These are phyloP conservation scores for Tachina fera DNA, from an alignment of 2,888 invertebrate species.

Conservation along the genomic window DNA sequence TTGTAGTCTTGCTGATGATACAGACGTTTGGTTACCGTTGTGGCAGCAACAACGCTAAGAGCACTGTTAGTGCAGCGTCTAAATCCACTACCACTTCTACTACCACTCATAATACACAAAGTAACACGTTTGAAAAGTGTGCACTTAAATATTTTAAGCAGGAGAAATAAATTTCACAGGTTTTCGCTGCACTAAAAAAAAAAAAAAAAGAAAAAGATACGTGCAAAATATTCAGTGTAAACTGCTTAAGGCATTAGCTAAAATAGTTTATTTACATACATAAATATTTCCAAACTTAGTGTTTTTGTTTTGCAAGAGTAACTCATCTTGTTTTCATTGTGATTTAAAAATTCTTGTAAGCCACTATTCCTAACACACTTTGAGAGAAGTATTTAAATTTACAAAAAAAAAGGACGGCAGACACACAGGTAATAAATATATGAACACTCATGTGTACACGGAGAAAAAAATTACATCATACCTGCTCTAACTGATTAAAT, in stretches of 20 bases:
- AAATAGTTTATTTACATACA: constrained; percentile 49
- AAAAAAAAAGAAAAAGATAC: not conserved
- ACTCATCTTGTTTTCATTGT: constrained; percentile 9
- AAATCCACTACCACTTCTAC: constrained; percentile 15
- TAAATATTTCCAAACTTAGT: not conserved
- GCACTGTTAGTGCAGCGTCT: constrained; percentile 1
- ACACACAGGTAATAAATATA: not conserved
- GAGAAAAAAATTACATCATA: no score
- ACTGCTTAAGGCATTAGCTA: constrained; percentile 62
- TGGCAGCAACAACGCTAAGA: constrained; percentile 18
- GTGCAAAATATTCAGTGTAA: constrained; percentile 56
- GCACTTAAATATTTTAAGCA: constrained; percentile 10
- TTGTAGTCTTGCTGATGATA: constrained; percentile 12
- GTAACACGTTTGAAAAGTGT: constrained; percentile 11
- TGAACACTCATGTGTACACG: not conserved
- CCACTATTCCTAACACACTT: not conserved
- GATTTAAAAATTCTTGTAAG: constrained; percentile 8
- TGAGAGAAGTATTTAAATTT: not conserved
- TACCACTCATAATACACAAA: constrained; percentile 4
- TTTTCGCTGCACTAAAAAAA: not conserved
- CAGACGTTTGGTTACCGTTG: constrained; percentile 15
- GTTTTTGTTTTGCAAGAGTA: not conserved
- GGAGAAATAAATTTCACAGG: constrained; percentile 13
- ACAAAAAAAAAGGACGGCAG: not conserved
- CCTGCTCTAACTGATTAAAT: no score